phyloP scores from a whole-genome alignment of 2,113 vertebrate species.

The Chitala chitala region DNA sequence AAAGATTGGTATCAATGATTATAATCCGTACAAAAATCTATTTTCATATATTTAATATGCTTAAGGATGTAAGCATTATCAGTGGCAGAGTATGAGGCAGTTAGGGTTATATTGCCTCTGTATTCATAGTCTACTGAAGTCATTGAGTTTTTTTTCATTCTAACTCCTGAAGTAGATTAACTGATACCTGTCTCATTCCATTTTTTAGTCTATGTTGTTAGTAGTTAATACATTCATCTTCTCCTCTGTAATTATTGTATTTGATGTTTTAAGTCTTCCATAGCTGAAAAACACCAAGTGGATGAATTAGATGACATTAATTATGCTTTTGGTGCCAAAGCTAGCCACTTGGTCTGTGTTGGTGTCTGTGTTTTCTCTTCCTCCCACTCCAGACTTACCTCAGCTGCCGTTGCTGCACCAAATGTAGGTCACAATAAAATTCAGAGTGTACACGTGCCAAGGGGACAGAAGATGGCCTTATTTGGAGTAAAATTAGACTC shows the following conservation, averaged over 20 bases:
- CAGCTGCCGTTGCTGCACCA: background rate
- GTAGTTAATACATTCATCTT: background rate
- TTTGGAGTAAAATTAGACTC: conserved; percentile 11
- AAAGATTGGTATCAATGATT: no score
- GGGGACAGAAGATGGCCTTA: background rate
- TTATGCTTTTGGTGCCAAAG: background rate
- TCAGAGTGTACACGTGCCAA: background rate
- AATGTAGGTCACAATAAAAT: conserved; percentile 12
- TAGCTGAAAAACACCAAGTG: background rate
- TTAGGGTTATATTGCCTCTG: background rate
- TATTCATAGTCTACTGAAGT: background rate
- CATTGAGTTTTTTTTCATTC: no score
- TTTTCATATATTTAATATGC: no score
- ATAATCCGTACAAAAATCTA: no score
- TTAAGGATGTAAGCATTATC: no score
- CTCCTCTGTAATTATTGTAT: background rate
- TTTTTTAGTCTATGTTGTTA: background rate
- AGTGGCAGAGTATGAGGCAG: no score
- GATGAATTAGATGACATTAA: background rate
- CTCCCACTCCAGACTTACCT: background rate
- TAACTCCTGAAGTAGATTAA: background rate
- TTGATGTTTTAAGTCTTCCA: background rate
- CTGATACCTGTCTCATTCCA: background rate
- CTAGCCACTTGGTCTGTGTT: background rate
- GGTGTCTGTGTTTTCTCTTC: background rate